Conservation (phyloP, 2,888 invertebrate species). For the Caenorhabditis sinica region DNA sequence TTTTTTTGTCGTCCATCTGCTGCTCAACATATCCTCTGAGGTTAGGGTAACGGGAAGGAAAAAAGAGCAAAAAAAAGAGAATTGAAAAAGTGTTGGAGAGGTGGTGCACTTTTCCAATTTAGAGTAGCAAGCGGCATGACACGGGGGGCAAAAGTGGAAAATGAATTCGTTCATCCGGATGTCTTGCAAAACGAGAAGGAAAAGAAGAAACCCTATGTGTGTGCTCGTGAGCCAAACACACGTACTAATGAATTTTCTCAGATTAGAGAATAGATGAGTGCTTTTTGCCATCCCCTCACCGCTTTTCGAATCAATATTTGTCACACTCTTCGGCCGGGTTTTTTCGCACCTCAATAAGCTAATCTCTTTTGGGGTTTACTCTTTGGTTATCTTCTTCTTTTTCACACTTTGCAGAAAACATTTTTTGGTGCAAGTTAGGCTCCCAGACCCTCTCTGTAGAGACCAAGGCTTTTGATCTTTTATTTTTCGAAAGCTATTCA, state of each 20-base stretch:
- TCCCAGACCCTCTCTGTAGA: too few species aligned
- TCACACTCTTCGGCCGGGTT: not conserved
- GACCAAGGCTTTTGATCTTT: too few species aligned
- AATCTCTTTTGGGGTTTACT: not conserved
- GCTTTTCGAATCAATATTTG: slow-evolving; percentile 41
- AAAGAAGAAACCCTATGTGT: not conserved
- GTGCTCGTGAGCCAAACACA: not conserved
- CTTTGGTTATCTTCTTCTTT: too few species aligned
- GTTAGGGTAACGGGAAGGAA: slow-evolving; percentile 8
- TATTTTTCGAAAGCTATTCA: too few species aligned
- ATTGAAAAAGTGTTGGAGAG: not conserved
- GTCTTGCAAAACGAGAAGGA: slow-evolving; percentile 6
- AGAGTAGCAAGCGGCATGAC: not conserved
- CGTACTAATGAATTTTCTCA: slow-evolving; percentile 50
- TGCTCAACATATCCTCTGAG: slow-evolving; percentile 18
- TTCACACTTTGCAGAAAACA: not conserved
- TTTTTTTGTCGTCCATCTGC: slow-evolving; percentile 7
- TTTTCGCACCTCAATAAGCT: slow-evolving; percentile 18
- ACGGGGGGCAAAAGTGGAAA: slow-evolving; percentile 23
- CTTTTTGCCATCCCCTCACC: slow-evolving; percentile 14
- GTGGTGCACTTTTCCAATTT: slow-evolving; percentile 27
- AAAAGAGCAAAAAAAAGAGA: not conserved
- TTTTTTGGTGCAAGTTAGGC: too few species aligned
- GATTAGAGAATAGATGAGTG: slow-evolving; percentile 50
- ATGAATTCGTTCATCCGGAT: slow-evolving; percentile 37